phyloP scores from a whole-genome alignment of 2,113 vertebrate species.

The Panthera tigris region DNA sequence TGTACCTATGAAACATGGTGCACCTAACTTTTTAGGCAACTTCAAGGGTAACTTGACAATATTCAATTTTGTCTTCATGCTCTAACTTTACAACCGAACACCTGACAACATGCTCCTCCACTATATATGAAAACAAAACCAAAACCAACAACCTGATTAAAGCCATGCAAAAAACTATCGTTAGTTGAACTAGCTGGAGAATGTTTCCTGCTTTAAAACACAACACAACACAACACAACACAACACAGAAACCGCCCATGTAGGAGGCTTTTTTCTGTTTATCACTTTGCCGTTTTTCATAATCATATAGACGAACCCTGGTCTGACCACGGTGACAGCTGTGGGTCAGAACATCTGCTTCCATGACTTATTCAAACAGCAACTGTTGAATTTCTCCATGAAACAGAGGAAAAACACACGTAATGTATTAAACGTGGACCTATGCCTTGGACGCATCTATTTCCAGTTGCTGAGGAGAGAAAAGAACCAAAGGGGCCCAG shows the following conservation, averaged over 20 bases:
- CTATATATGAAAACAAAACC: background rate
- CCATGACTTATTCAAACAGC: background rate
- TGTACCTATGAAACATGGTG: fast-evolving
- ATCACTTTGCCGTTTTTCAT: background rate
- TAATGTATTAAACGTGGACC: background rate
- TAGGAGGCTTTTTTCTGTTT: background rate
- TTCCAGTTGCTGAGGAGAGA: background rate
- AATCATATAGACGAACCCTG: background rate
- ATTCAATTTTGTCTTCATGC: background rate
- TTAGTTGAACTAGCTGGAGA: background rate
- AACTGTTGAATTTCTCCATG: background rate
- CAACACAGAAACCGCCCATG: background rate
- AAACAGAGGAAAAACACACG: background rate
- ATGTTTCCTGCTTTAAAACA: background rate
- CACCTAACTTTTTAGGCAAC: background rate
- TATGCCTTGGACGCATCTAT: background rate
- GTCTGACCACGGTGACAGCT: background rate
- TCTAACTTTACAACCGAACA: background rate
- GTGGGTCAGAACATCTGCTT: conserved; percentile 20
- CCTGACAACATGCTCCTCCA: background rate
- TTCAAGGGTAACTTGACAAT: background rate
- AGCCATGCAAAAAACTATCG: background rate
- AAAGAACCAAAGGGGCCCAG: background rate
- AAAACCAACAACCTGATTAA: background rate
- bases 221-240: too few relatives aligned